phyloP scores from a whole-genome alignment of 2,888 invertebrate species.

The Nasonovia ribisnigri region DNA sequence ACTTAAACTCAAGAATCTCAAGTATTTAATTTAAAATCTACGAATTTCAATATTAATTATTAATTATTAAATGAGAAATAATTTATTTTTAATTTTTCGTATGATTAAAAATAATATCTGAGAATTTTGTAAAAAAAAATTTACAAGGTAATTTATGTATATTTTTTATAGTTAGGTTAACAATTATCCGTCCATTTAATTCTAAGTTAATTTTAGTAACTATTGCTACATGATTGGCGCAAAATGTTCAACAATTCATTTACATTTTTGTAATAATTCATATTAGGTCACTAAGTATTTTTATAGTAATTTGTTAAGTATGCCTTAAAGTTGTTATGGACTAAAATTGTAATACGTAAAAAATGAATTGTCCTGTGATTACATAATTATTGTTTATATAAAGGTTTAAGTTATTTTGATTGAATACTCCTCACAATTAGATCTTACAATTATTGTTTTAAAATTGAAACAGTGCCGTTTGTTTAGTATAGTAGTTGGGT shows the following conservation, averaged over 20 bases:
- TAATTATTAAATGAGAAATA: background rate
- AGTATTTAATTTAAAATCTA: slow-evolving; percentile 20
- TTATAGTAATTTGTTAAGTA: slow-evolving; percentile 48
- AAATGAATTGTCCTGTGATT: background rate
- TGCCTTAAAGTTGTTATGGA: background rate
- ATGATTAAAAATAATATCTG: background rate
- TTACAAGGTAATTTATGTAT: slow-evolving; percentile 4
- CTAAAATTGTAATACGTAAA: slow-evolving; percentile 6
- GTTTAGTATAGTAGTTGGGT: background rate
- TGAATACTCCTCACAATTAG: background rate
- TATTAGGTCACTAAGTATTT: background rate
- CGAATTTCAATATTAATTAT: slow-evolving; percentile 7
- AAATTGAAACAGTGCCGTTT: background rate
- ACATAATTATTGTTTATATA: slow-evolving; percentile 33
- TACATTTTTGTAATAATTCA: background rate
- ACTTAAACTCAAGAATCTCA: background rate
- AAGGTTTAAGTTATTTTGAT: slow-evolving; percentile 3
- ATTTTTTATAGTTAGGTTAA: slow-evolving; percentile 42
- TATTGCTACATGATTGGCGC: background rate
- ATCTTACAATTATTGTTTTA: background rate
- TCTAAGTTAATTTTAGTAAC: slow-evolving; percentile 43
- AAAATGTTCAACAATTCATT: slow-evolving; percentile 11
- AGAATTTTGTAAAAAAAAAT: background rate
- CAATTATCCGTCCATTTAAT: slow-evolving; percentile 51
- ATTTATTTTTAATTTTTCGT: background rate